Conservation (phyloP, 2,797 vertebrate species). For the Odontamblyopus rebecca region DNA sequence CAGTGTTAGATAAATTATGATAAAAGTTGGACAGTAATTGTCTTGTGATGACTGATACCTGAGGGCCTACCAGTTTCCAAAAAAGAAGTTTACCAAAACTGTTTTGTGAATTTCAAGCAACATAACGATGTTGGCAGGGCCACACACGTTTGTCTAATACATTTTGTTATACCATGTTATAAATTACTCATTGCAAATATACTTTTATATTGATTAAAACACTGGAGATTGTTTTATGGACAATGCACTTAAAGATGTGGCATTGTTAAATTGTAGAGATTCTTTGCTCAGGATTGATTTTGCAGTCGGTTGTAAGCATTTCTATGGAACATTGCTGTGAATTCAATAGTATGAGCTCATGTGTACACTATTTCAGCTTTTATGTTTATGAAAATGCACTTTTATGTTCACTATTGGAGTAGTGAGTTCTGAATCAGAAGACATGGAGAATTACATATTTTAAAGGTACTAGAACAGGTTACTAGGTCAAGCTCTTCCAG, state of each 20-base stretch:
- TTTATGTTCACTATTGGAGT: slow-evolving; percentile 55
- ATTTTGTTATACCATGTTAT: slow-evolving; percentile 39
- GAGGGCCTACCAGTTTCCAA: slow-evolving; percentile 42
- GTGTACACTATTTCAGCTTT: slow-evolving; percentile 35
- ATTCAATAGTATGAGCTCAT: slow-evolving; percentile 44
- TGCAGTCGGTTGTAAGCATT: slow-evolving; percentile 47
- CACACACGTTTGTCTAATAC: slow-evolving; percentile 44
- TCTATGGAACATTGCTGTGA: slow-evolving; percentile 68
- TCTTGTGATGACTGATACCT: slow-evolving; percentile 27
- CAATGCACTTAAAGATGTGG: slow-evolving; percentile 50
- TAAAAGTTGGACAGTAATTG: slow-evolving; percentile 8
- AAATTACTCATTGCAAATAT: slow-evolving; percentile 17
- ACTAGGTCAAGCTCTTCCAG: slow-evolving; percentile 2
- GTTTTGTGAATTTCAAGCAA: slow-evolving; percentile 37
- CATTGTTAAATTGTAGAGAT: slow-evolving; percentile 66
- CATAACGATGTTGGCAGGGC: slow-evolving; percentile 64
- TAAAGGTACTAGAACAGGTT: background rate
- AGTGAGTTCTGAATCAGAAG: slow-evolving; percentile 15
- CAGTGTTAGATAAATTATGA: slow-evolving; percentile 2
- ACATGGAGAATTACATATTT: background rate
- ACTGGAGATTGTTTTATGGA: slow-evolving; percentile 48
- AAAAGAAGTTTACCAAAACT: slow-evolving; percentile 61
- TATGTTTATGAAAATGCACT: slow-evolving; percentile 63
- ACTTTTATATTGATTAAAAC: slow-evolving; percentile 51
- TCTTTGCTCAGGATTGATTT: slow-evolving; percentile 72